phyloP scores from a whole-genome alignment of 2,113 vertebrate genomes.

The Cochlearius cochlearius region DNA sequence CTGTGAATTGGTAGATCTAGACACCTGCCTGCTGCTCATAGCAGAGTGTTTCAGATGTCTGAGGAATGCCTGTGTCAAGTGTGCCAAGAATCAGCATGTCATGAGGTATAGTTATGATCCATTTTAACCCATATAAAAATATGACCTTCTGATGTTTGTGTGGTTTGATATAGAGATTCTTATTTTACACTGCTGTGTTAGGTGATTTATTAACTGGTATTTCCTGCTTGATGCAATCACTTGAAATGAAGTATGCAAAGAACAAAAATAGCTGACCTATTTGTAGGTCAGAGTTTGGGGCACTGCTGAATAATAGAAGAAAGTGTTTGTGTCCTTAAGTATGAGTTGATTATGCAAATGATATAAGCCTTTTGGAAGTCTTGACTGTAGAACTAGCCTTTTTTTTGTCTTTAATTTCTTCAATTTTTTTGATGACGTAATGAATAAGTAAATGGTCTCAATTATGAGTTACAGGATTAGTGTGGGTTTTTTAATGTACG shows the following conservation, averaged over 20 bases:
- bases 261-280: not conserved
- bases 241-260: not conserved
- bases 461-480: not conserved
- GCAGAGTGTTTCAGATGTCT: slow-evolving; percentile 92
- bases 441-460: not conserved
- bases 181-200: not conserved
- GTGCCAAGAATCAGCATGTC: slow-evolving; percentile 80
- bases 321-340: not conserved
- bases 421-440: not conserved
- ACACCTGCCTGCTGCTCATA: slow-evolving; percentile 72
- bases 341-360: not conserved
- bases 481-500: not conserved
- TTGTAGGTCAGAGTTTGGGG: not conserved
- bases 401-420: not conserved
- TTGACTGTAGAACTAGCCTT: not conserved
- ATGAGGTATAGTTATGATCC: slow-evolving; percentile 79
- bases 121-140: not conserved
- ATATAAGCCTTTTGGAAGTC: not conserved
- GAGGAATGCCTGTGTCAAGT: slow-evolving; percentile 89
- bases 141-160: not conserved
- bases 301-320: not conserved
- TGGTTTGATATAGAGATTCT: not conserved
- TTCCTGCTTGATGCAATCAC: not conserved
- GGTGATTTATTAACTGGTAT: not conserved
- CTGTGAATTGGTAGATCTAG: not conserved